Evolutionary conservation across 2,888 invertebrate genomes (phyloP), one percentile per base, ranked within the genome.

Genomic region (Cantharis lateralis): DNA sequence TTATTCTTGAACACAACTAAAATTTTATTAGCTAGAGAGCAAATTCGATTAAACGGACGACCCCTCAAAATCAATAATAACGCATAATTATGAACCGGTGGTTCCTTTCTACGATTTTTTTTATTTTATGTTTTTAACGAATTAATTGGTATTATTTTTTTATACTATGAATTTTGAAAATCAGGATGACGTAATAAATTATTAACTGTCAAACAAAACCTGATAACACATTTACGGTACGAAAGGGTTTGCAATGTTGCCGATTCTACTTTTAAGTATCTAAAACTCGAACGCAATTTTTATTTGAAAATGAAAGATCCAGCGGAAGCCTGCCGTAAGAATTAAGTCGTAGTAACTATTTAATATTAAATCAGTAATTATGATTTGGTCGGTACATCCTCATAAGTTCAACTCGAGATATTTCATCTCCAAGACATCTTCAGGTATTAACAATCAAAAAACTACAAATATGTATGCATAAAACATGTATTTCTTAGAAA

Each of bases 131-230:
- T n/a, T 7, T 66, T 64, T 16, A 24, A n/a, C 4, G n/a, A 20
- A 24, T 48, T n/a, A 48, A 66, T 66, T 66, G n/a, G 0, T n/a
- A 66, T 20, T 16, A 66, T 66, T 66, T 15, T 18, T 66, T n/a
- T n/a, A 66, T 66, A 66, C 64, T n/a, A 20, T 20, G n/a, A 66
- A 66, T 66, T 66, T 66, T 66, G 64, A 66, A 66, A 66, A 20
- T 20, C 11, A 66, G n/a, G 10, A 16, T 66, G 64, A 66, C 64
- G 64, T 16, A 66, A 64, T 24, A 18, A 66, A 18, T 20, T 18
- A 24, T 66, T 18, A 66, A 66, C 64, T 66, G 64, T 66, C 64
- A 66, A 66, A 66, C 18, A 20, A 66, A 66, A 64, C 64, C 24
- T 24, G 15, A n/a, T n/a, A 20, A 7, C 64, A 24, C 64, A n/a